phyloP scores from a whole-genome alignment of 2,113 vertebrate genomes.

The Leucoraja erinaceus region DNA sequence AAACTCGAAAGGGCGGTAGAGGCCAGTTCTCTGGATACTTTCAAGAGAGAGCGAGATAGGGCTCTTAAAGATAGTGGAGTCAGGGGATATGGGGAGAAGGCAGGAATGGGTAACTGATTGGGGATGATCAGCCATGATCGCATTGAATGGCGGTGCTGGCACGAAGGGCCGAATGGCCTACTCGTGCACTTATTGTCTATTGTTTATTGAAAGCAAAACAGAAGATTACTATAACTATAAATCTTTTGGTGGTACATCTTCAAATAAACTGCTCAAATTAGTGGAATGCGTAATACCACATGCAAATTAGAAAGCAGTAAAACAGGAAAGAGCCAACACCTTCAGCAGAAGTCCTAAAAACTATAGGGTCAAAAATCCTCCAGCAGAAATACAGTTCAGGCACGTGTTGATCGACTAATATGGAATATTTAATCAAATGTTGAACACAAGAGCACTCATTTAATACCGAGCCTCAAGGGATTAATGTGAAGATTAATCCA shows the following conservation, averaged over 20 bases:
- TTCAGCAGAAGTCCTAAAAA: neutral
- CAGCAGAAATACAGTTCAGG: neutral
- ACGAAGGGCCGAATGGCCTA: too few relatives aligned
- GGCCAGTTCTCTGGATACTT: too few relatives aligned
- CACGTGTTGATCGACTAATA: conserved; percentile 2
- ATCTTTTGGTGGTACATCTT: neutral
- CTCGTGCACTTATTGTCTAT: too few relatives aligned
- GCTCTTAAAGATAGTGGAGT: too few relatives aligned
- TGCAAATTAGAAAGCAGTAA: neutral
- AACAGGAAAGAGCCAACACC: neutral
- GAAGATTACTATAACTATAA: neutral
- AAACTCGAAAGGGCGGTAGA: neutral
- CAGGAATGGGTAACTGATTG: too few relatives aligned
- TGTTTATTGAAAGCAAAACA: neutral
- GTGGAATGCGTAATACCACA: neutral
- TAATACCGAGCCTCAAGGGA: conserved; percentile 23
- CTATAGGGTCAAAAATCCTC: neutral
- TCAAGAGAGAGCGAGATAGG: too few relatives aligned
- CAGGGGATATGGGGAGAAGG: too few relatives aligned
- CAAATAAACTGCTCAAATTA: neutral
- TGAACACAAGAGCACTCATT: conserved; percentile 17
- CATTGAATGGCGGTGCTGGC: too few relatives aligned
- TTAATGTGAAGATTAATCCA: conserved; percentile 33
- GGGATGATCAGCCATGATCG: too few relatives aligned
- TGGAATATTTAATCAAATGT: conserved; percentile 15